Percentiles rank a stretch among this genome's conserved stretches.
Conservation (phyloP, 2,797 vertebrate species). For the Tadarida brasiliensis region DNA sequence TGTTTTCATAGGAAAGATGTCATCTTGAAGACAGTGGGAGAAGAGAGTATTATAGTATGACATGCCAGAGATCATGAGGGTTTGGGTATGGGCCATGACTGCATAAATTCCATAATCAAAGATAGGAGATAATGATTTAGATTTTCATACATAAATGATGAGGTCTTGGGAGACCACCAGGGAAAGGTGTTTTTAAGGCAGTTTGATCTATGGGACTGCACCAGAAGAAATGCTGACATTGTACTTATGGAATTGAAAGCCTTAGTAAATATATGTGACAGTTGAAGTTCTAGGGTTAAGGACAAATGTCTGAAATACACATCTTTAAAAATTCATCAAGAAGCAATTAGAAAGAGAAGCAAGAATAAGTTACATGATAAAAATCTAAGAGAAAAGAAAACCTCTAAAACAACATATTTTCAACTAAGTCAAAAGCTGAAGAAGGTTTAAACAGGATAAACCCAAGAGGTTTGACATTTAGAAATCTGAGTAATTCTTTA, state of each 20-base stretch:
- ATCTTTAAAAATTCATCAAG: background rate
- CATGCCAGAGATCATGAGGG: background rate
- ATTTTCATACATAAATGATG: background rate
- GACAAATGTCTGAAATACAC: background rate
- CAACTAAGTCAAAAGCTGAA: conserved; percentile 1
- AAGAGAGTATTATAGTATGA: background rate
- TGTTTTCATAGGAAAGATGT: background rate
- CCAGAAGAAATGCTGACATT: background rate
- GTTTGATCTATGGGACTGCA: background rate
- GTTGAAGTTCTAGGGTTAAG: background rate
- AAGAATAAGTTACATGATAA: background rate
- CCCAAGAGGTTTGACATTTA: background rate
- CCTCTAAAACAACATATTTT: conserved; percentile 9
- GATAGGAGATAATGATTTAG: background rate
- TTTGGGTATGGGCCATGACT: background rate
- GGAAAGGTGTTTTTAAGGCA: background rate
- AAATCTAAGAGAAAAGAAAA: background rate
- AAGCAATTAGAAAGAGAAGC: conserved; percentile 23
- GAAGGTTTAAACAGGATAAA: background rate
- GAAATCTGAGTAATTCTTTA: conserved; percentile 3
- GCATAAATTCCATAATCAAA: background rate
- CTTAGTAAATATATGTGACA: background rate
- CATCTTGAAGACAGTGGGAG: background rate
- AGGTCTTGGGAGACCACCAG: background rate
- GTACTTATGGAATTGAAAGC: background rate